These are phyloP conservation scores for Drosophila merina DNA, from an alignment of 2,888 invertebrate genomes.

Conservation along the genomic window DNA sequence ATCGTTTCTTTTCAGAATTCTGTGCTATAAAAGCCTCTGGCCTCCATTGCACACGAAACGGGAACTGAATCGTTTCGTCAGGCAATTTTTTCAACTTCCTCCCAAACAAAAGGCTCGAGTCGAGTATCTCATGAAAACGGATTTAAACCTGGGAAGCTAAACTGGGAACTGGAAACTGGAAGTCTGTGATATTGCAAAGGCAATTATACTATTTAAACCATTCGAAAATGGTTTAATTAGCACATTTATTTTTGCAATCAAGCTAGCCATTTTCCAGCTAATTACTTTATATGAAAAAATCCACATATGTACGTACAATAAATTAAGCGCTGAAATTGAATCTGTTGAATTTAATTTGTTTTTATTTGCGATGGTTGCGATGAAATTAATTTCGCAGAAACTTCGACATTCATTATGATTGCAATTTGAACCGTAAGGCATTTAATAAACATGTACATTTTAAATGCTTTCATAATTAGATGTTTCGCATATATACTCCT, in stretches of 20 bases:
- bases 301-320: constrained; percentile 10
- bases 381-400: constrained; percentile 8
- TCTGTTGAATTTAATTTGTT: constrained; percentile 12
- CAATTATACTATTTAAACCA: constrained; percentile 25
- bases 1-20: constrained; percentile 18
- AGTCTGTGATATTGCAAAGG: constrained; percentile 17
- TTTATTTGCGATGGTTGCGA: neutral
- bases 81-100: constrained; percentile 50
- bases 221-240: constrained; percentile 9
- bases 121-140: constrained; percentile 45
- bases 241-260: constrained; percentile 43
- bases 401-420: neutral
- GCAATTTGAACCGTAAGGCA: neutral
- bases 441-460: constrained; percentile 15
- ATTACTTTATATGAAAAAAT: constrained; percentile 20
- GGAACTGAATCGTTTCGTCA: constrained; percentile 42
- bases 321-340: constrained; percentile 5
- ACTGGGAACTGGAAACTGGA: neutral
- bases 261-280: constrained; percentile 12
- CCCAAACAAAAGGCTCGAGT: constrained; percentile 37
- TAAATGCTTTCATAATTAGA: constrained; percentile 8
- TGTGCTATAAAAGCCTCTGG: constrained; percentile 47
- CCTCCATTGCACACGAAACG: constrained; percentile 54
- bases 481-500: neutral
- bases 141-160: constrained; percentile 20